phyloP scores from a whole-genome alignment of 2,888 invertebrate genomes.

The Microctonus hyperodae region DNA sequence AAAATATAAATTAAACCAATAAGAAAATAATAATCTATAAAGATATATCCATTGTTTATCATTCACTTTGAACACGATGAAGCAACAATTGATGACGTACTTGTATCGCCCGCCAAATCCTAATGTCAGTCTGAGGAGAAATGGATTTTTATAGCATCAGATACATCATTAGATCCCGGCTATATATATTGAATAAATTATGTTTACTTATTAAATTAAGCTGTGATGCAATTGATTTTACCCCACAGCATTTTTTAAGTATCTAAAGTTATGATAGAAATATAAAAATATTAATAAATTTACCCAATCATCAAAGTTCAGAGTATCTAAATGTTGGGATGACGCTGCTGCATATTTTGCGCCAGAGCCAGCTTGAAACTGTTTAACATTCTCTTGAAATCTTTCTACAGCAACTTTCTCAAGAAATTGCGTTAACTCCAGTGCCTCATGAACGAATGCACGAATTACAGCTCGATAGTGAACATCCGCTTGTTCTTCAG shows the following conservation, averaged over 20 bases:
- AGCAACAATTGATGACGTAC: conserved; percentile 66
- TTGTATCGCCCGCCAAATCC: conserved; percentile 81
- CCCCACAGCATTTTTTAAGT: too few relatives aligned
- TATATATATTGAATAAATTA: background rate
- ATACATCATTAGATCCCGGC: background rate
- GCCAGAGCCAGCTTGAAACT: conserved; percentile 66
- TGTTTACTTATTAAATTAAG: conserved; percentile 5
- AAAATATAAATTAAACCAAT: conserved; percentile 8
- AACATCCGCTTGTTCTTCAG: conserved; percentile 71
- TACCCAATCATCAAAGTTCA: conserved; percentile 93
- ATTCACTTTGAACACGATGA: conserved; percentile 14
- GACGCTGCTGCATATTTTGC: conserved; percentile 70
- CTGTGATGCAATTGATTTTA: background rate
- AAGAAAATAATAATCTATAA: background rate
- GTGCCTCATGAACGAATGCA: conserved; percentile 89
- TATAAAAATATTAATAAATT: conserved; percentile 52
- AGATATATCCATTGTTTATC: background rate
- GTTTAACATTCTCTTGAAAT: conserved; percentile 60
- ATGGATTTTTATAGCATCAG: conserved; percentile 13
- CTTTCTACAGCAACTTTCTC: conserved; percentile 76
- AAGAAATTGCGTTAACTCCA: conserved; percentile 89
- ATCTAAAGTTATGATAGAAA: background rate
- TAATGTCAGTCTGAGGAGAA: conserved; percentile 70
- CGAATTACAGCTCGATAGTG: conserved; percentile 94
- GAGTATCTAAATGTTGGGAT: conserved; percentile 77